Base-by-base conservation (phyloP, 1,140 invertebrate genomes). In the Caligus rogercresseyi region DNA sequence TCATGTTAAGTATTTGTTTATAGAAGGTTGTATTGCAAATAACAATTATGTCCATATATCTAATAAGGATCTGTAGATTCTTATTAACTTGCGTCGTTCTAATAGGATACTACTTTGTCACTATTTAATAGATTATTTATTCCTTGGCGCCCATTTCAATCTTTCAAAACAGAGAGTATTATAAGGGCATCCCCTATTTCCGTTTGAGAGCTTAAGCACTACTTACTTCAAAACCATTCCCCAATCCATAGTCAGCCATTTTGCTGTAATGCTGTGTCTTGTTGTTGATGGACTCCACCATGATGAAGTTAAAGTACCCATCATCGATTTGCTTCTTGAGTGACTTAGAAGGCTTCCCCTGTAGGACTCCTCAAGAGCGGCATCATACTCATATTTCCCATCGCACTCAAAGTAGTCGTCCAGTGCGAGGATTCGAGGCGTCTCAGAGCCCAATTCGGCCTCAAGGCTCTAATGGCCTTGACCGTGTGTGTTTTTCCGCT, bases 241-340 rank as follows among this genome's bases (percentile, higher is more conserved):
- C 82, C 71, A 87, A 89, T 3, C 87, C 86, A 75, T 83, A 85
- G 69, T 81, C 84, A 79, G 85, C 86, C 76, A 94, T 85, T 69
- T 93, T 86, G 67, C 87, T 85, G 72, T 90, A 91, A 65, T 77
- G 71, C 21, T 68, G 67, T 3, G 72, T 67, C 62, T 71, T 73
- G 14, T 76, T 70, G 64, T 72, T 70, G 2, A 72, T 64, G 55
- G 66, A 68, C 60, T 69, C 68, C 23, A 69, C 80, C 71, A 97
- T 88, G 64, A 96, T 85, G 71, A 96, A 94, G 57, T 84, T 81
- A 71, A 94, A 94, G 70, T 87, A 91, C 23, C 88, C 86, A 74
- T 93, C 89, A 31, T 82, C 84, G 4, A 95, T 78, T 20, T 86
- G 91, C 74, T 92, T 90, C 69, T 89, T 92, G 69, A 93, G 93